Evolutionary conservation across 2,113 vertebrate genomes (phyloP).

Genomic region (Scopus umbretta): DNA sequence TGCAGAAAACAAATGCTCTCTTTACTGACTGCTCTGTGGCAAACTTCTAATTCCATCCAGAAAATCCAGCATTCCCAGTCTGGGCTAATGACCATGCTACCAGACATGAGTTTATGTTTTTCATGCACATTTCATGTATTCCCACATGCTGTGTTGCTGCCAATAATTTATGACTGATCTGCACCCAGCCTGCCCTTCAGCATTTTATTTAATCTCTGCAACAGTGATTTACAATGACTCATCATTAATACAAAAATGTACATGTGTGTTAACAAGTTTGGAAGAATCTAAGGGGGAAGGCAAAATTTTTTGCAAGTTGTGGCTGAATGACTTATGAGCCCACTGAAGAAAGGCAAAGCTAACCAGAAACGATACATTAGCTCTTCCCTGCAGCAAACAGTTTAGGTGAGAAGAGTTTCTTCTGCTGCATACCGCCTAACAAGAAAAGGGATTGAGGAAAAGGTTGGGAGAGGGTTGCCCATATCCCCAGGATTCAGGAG

Average conservation of each 20-base stretch:
- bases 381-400: constrained; percentile 35
- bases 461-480: not conserved
- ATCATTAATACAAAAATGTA: constrained; percentile 87
- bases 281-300: constrained; percentile 67
- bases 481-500: not conserved
- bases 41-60: constrained; percentile 53
- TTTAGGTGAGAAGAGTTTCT: not conserved
- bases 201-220: constrained; percentile 91
- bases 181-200: constrained; percentile 87
- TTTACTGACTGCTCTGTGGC: constrained; percentile 46
- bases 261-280: constrained; percentile 92
- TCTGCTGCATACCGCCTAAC: not conserved
- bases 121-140: constrained; percentile 79
- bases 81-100: constrained; percentile 71
- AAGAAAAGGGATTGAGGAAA: not conserved
- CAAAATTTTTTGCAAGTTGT: constrained; percentile 20
- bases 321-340: constrained; percentile 43
- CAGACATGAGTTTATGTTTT: constrained; percentile 74
- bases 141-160: constrained; percentile 82
- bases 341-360: constrained; percentile 14
- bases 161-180: constrained; percentile 96
- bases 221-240: constrained; percentile 76
- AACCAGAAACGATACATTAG: constrained; percentile 1
- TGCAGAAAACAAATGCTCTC: constrained; percentile 39
- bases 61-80: constrained; percentile 61